Base-by-base conservation (phyloP, 2,888 invertebrate genomes). In the Eulithis prunata region DNA sequence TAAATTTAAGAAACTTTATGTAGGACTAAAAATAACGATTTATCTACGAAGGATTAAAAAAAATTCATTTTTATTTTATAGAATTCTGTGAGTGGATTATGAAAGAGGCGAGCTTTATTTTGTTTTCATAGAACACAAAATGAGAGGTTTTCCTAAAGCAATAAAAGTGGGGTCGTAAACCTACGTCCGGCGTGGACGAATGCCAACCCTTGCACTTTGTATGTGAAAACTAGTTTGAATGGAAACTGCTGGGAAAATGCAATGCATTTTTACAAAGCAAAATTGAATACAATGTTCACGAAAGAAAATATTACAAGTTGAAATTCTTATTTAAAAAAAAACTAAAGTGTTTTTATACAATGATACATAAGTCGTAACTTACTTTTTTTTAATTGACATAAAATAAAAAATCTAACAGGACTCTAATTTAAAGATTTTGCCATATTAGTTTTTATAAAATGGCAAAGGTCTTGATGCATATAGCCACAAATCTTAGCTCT, bases 91-190 rank as follows among this genome's bases (percentile, higher is more conserved):
- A 38, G 38, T 45, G 47, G 3, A 32, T 57, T 55, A 38, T 54
- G 45, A 61, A 28, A 49, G 47, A 49, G 51, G 7, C 12, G 43
- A 49, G 56, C 36, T 41, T 38, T 13, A 47, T 63, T 63, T 47
- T 56, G 56, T 70, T 63, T 76, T 78, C 75, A 74, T 76, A 74
- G 65, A 75, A 75, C 75, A 78, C 76, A 75, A 82, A 47, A 83
- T 80, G 83, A 83, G 80, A 86, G 82, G 87, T 87, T 88, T 88
- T 88, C 89, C 86, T 82, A 79, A 85, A 87, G 90, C 88, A 84
- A 91, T 93, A 91, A 93, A 90, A 86, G 78, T 80, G 77, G 80
- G 83, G 84, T 84, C 85, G 86, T 91, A 90, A 89, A 86, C 78
- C 79, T 73, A 78, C 88, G 90, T 90, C 91, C 90, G 88, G 88